These are phyloP conservation scores for Brienomyrus longianalis DNA, from an alignment of 2,113 vertebrate genomes.

Conservation along the genomic window DNA sequence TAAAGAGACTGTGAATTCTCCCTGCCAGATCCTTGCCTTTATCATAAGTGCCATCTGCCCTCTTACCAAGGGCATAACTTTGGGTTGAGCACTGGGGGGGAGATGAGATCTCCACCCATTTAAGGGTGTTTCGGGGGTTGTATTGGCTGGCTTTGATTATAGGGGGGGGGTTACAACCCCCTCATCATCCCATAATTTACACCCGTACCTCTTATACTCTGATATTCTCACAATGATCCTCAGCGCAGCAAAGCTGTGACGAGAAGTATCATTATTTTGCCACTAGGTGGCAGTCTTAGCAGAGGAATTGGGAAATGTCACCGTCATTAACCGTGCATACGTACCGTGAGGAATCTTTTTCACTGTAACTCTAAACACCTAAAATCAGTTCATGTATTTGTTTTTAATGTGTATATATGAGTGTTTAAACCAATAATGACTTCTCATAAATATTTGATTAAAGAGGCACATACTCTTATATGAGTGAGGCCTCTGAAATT, in stretches of 20 bases:
- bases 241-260: background rate
- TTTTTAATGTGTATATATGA: constrained; percentile 5
- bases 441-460: constrained; percentile 10
- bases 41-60: background rate
- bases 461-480: background rate
- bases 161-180: background rate
- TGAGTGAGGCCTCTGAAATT: constrained; percentile 6
- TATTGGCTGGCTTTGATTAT: background rate
- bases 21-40: background rate
- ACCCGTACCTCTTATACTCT: background rate
- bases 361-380: background rate
- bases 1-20: background rate
- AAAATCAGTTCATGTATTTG: background rate
- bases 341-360: background rate
- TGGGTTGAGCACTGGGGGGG: background rate
- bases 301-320: background rate
- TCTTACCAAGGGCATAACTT: background rate
- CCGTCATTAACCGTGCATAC: background rate
- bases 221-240: background rate
- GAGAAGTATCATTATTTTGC: background rate
- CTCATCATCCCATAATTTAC: background rate
- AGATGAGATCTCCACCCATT: background rate
- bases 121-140: background rate
- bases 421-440: constrained; percentile 10
- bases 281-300: constrained; percentile 3